Evolutionary conservation across 2,888 invertebrate genomes (phyloP).

Genomic region (Amblyjoppa fuscipennis): DNA sequence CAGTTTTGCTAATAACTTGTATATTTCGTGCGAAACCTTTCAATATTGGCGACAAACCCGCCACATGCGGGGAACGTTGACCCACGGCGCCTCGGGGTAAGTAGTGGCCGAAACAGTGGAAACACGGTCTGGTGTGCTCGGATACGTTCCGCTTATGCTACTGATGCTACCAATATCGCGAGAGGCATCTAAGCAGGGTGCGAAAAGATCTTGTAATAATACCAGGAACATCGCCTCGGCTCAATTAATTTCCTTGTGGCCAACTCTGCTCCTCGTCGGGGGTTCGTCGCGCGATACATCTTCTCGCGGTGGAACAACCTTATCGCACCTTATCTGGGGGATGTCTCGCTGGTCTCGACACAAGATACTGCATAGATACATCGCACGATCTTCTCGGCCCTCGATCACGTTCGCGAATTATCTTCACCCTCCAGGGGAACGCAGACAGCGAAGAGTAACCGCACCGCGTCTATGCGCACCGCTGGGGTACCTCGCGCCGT

Average conservation of each 20-base stretch:
- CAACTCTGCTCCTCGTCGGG: constrained; percentile 25
- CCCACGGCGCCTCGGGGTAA: constrained; percentile 26
- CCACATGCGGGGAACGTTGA: constrained; percentile 72
- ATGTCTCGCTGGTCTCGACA: constrained; percentile 31
- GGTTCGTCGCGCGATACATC: constrained; percentile 48
- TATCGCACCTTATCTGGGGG: constrained; percentile 55
- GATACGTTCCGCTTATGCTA: neutral
- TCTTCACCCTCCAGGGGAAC: constrained; percentile 58
- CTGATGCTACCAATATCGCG: neutral
- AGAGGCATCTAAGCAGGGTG: constrained; percentile 18
- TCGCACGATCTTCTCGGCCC: constrained; percentile 59
- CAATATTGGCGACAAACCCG: no score
- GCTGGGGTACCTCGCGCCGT: constrained; percentile 10
- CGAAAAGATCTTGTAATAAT: constrained; percentile 57
- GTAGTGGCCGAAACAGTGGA: neutral
- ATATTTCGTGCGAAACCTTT: no score
- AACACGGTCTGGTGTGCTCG: neutral
- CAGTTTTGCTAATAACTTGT: no score
- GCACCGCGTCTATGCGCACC: constrained; percentile 29
- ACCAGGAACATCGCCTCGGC: constrained; percentile 53
- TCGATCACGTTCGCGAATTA: constrained; percentile 69
- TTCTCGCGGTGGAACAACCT: constrained; percentile 52
- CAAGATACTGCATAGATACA: constrained; percentile 57
- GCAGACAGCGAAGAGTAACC: constrained; percentile 46
- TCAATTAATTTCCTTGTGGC: constrained; percentile 66